Evolutionary conservation across 1,140 invertebrate genomes (phyloP), one percentile per base, ranked within the genome.

Genomic region (Pseudomyrmex pallidus): DNA sequence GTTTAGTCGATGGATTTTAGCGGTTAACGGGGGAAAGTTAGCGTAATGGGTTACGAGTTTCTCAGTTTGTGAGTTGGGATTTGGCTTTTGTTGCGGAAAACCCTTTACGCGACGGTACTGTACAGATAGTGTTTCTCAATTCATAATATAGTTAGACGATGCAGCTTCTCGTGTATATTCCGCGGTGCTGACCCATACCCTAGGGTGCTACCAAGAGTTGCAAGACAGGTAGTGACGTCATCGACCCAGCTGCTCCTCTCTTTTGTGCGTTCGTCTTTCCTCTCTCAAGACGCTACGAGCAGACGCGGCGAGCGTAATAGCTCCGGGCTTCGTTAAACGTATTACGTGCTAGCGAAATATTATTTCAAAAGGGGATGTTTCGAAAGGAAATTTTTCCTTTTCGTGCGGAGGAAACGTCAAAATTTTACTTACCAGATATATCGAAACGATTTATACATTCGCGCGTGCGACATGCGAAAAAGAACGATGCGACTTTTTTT

Each of bases 151-250:
- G 77, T 62, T 62, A 50, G 74, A 61, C 56, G 63, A 83, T 64
- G 62, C 46, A 64, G 57, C 48, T n/a, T 4, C 15, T 76, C 78
- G 54, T 22, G 61, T 85, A 76, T 59, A 82, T 68, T 66, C 78
- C 64, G 73, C 74, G 74, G 73, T 64, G 64, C 87, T 92, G 91
- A 92, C 92, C 92, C 90, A 92, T 90, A 92, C 88, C 91, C 90
- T 82, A 67, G 84, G 90, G 87, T 90, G 85, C 82, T 78, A 89
- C 63, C 85, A 72, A 35, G 80, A 91, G 87, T 87, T 87, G 91
- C 85, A 90, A 91, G 91, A 91, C 92, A 92, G 90, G 92, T 92
- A 91, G 89, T 93, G 92, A 93, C 91, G 92, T 92, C 92, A 93
- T 83, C 87, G 70, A 80, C 59, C 83, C 90, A 92, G 91, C 90